phyloP scores from a whole-genome alignment of 1,140 invertebrate species.

The Cherax quadricarinatus region DNA sequence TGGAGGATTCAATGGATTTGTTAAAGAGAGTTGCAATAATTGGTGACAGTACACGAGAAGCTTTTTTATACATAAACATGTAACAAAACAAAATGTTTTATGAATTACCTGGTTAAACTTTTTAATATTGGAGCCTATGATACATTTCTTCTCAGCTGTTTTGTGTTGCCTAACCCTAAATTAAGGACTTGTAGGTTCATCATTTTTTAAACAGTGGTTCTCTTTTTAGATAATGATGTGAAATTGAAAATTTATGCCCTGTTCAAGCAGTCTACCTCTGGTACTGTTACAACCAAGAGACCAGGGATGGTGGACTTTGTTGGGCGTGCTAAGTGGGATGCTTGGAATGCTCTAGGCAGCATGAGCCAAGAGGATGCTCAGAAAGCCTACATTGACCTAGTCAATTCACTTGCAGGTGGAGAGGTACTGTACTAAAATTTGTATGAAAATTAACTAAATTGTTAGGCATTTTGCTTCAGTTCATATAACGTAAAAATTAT shows the following conservation, averaged over 20 bases:
- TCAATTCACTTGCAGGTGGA: constrained; percentile 75
- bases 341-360: constrained; percentile 80
- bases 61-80: too few relatives aligned
- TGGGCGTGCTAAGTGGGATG: constrained; percentile 82
- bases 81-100: too few relatives aligned
- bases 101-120: too few relatives aligned
- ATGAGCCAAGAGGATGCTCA: constrained; percentile 76
- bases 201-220: not conserved
- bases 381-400: constrained; percentile 74
- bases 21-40: too few relatives aligned
- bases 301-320: constrained; percentile 83
- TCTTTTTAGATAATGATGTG: constrained; percentile 78
- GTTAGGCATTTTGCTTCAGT: too few relatives aligned
- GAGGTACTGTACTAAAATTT: constrained; percentile 29
- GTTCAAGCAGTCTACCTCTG: constrained; percentile 81
- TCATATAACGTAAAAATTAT: too few relatives aligned
- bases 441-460: too few relatives aligned
- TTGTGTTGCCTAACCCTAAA: not conserved
- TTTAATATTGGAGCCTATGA: too few relatives aligned
- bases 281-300: constrained; percentile 79
- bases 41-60: too few relatives aligned
- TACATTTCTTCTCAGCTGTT: too few relatives aligned
- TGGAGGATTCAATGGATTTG: too few relatives aligned
- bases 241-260: constrained; percentile 82
- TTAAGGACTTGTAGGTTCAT: too few relatives aligned